Evolutionary conservation across 2,113 vertebrate species (phyloP).

Genomic region (Tympanuchus pallidicinctus): DNA sequence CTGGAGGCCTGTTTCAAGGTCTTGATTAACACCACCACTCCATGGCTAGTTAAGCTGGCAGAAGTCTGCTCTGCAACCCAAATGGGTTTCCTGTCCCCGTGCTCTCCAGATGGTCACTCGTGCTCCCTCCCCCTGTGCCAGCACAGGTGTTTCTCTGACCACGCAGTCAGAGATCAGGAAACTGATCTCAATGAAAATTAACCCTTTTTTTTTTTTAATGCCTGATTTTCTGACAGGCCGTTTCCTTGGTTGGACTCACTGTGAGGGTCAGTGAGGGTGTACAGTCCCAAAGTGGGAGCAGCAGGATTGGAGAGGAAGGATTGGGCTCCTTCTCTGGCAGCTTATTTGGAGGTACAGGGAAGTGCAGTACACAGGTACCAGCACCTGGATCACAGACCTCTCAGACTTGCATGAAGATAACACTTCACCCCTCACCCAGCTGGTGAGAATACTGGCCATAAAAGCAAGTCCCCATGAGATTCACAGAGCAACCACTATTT

Average conservation of each 20-base stretch:
- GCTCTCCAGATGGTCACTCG: conserved; percentile 57
- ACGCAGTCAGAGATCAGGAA: conserved; percentile 48
- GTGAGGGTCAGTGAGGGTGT: neutral
- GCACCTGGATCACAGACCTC: neutral
- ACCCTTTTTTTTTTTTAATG: neutral
- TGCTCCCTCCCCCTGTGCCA: neutral
- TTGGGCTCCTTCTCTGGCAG: neutral
- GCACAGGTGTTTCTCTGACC: conserved; percentile 64
- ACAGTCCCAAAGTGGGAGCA: accelerated
- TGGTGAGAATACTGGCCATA: accelerated
- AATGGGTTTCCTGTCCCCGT: conserved; percentile 56
- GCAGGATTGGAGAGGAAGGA: neutral
- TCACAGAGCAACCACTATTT: neutral
- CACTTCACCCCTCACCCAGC: neutral
- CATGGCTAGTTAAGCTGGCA: conserved; percentile 73
- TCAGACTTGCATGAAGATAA: neutral
- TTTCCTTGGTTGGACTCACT: conserved; percentile 2
- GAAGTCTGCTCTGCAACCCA: conserved; percentile 40
- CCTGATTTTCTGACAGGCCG: conserved; percentile 8
- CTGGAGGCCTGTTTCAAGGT: conserved; percentile 50
- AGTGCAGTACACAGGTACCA: neutral
- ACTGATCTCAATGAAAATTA: conserved; percentile 42
- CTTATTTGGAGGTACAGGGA: neutral
- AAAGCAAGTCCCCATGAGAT: neutral
- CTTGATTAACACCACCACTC: conserved; percentile 58